These are phyloP conservation scores for Parazoanthus atlanticus DNA, from an alignment of 92 coral and sea anemone species.

Conservation along the genomic window DNA sequence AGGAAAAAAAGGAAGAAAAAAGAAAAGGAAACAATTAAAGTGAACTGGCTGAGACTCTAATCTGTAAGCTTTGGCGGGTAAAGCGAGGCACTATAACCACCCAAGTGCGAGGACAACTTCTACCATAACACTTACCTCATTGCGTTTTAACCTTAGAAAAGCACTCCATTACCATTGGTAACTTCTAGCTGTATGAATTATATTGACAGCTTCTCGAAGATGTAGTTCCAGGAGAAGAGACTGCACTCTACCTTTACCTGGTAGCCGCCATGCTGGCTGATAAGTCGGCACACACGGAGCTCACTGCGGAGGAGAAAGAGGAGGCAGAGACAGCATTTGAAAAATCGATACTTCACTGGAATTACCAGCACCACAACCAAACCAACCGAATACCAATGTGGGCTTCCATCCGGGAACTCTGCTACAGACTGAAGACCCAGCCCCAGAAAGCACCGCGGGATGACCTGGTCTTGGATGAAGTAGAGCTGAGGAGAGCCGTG, in stretches of 20 bases:
- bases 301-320: not conserved
- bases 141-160: too few relatives aligned
- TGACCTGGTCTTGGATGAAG: not conserved
- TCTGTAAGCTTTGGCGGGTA: too few relatives aligned
- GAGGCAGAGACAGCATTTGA: not conserved
- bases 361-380: not conserved
- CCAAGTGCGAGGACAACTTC: too few relatives aligned
- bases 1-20: too few relatives aligned
- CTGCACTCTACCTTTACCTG: not conserved
- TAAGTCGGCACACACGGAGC: slow-evolving; percentile 20
- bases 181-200: too few relatives aligned
- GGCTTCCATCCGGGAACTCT: slow-evolving; percentile 21
- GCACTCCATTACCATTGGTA: too few relatives aligned
- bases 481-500: not conserved
- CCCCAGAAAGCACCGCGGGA: slow-evolving; percentile 39
- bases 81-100: too few relatives aligned
- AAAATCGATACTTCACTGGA: slow-evolving; percentile 9
- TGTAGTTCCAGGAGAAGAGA: slow-evolving; percentile 16
- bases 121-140: too few relatives aligned
- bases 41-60: too few relatives aligned
- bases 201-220: not conserved
- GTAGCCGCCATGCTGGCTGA: slow-evolving; percentile 15
- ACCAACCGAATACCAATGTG: slow-evolving; percentile 27
- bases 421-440: slow-evolving; percentile 6
- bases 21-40: too few relatives aligned